phyloP scores from a whole-genome alignment of 2,888 invertebrate species.

The Amitus sp. region DNA sequence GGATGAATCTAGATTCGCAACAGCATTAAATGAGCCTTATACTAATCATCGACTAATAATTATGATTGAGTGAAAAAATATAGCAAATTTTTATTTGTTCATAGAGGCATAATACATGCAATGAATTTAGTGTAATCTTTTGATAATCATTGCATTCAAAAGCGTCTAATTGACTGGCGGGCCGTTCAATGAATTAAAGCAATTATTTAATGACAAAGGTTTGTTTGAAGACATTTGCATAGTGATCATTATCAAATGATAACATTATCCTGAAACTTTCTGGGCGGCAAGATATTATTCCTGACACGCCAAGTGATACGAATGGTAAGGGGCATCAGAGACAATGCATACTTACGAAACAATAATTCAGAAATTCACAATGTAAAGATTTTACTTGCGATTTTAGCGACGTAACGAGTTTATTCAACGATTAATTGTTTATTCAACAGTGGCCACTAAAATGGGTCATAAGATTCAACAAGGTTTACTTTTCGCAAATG shows the following conservation, averaged over 20 bases:
- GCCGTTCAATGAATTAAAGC: conserved; percentile 23
- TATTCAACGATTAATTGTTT: conserved; percentile 36
- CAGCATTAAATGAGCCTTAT: too few relatives aligned
- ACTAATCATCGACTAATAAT: too few relatives aligned
- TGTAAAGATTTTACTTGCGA: conserved; percentile 28
- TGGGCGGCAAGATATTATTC: conserved; percentile 57
- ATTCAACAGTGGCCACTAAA: too few relatives aligned
- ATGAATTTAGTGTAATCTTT: too few relatives aligned
- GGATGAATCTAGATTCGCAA: too few relatives aligned
- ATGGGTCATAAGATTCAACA: conserved; percentile 3
- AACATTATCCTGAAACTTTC: conserved; percentile 58
- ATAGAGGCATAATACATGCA: too few relatives aligned
- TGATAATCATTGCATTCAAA: too few relatives aligned
- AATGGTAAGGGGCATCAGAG: conserved; percentile 25
- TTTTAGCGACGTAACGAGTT: conserved; percentile 19
- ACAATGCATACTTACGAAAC: conserved; percentile 34
- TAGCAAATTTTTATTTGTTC: too few relatives aligned
- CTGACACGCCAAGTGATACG: conserved; percentile 48
- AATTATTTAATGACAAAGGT: conserved; percentile 37
- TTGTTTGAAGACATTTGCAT: conserved; percentile 26
- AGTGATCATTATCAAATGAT: conserved; percentile 59
- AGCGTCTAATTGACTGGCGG: neutral
- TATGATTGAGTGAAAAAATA: too few relatives aligned
- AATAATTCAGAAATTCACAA: conserved; percentile 32
- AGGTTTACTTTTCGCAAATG: neutral